Conservation (phyloP, 2,113 vertebrate genomes). For the Jaculus jaculus region DNA sequence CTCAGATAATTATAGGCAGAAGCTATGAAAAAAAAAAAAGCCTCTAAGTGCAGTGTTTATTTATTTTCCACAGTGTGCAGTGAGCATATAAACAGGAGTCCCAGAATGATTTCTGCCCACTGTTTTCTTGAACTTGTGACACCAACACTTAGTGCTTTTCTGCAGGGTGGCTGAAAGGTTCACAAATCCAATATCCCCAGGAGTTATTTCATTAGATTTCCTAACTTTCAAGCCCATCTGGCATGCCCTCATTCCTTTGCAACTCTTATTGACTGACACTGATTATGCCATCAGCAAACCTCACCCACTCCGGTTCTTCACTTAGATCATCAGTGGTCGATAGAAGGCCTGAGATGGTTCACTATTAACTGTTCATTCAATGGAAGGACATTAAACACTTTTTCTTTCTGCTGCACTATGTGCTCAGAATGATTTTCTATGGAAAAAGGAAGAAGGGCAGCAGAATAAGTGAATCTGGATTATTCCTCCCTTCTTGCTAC, state of each 20-base stretch:
- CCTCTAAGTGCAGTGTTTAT: slow-evolving; percentile 3
- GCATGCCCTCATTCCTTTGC: slow-evolving; percentile 14
- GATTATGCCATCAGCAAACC: slow-evolving; percentile 61
- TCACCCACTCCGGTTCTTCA: slow-evolving; percentile 43
- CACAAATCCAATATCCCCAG: slow-evolving; percentile 62
- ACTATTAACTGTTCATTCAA: slow-evolving; percentile 34
- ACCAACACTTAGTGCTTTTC: slow-evolving; percentile 59
- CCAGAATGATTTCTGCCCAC: background rate
- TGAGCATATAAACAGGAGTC: background rate
- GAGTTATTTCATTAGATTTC: slow-evolving; percentile 69
- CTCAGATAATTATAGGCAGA: slow-evolving; percentile 36
- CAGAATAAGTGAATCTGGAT: background rate
- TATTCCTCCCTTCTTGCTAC: background rate
- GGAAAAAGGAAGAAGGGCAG: background rate
- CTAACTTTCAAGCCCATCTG: slow-evolving; percentile 29
- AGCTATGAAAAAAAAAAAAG: background rate
- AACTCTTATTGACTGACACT: slow-evolving; percentile 43
- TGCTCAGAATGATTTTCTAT: background rate
- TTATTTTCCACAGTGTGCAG: slow-evolving; percentile 17
- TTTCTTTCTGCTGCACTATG: background rate
- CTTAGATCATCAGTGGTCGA: slow-evolving; percentile 64
- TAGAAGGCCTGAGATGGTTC: slow-evolving; percentile 40
- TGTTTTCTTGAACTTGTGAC: slow-evolving; percentile 69
- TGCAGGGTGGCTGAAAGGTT: slow-evolving; percentile 57
- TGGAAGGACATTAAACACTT: background rate